phyloP scores from a whole-genome alignment of 2,888 invertebrate genomes.

The Ophioninae sp. region DNA sequence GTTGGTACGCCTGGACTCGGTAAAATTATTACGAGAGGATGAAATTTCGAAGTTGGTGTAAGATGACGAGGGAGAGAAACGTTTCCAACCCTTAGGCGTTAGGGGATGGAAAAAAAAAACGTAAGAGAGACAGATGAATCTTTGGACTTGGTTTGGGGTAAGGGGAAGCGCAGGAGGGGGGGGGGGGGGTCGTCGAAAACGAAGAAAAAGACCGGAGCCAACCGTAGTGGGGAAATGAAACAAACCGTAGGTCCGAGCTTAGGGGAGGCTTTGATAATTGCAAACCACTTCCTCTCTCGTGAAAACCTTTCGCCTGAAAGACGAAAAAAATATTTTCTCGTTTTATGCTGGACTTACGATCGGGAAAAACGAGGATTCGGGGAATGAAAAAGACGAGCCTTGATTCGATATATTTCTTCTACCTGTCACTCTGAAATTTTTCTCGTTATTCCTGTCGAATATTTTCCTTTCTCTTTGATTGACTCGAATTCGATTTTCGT shows the following conservation, averaged over 20 bases:
- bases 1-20: slow-evolving; percentile 39
- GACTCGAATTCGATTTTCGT: no score
- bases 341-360: slow-evolving; percentile 67
- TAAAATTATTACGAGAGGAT: slow-evolving; percentile 77
- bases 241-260: slow-evolving; percentile 43
- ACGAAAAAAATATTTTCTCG: slow-evolving; percentile 47
- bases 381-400: slow-evolving; percentile 56
- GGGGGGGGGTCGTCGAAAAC: slow-evolving; percentile 47
- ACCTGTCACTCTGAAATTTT: not conserved
- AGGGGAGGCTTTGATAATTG: slow-evolving; percentile 79
- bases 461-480: not conserved
- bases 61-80: slow-evolving; percentile 68
- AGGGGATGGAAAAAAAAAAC: slow-evolving; percentile 63
- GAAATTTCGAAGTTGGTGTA: slow-evolving; percentile 78
- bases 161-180: slow-evolving; percentile 49
- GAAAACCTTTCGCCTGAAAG: slow-evolving; percentile 62
- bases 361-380: slow-evolving; percentile 64
- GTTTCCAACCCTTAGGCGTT: slow-evolving; percentile 17
- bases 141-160: slow-evolving; percentile 54
- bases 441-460: slow-evolving; percentile 1
- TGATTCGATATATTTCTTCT: slow-evolving; percentile 67
- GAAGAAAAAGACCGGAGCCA: slow-evolving; percentile 52
- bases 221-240: slow-evolving; percentile 38
- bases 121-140: slow-evolving; percentile 43
- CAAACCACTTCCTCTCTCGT: slow-evolving; percentile 77